Conservation (phyloP, 2,888 invertebrate species). For the Alloscopus bannaensis region DNA sequence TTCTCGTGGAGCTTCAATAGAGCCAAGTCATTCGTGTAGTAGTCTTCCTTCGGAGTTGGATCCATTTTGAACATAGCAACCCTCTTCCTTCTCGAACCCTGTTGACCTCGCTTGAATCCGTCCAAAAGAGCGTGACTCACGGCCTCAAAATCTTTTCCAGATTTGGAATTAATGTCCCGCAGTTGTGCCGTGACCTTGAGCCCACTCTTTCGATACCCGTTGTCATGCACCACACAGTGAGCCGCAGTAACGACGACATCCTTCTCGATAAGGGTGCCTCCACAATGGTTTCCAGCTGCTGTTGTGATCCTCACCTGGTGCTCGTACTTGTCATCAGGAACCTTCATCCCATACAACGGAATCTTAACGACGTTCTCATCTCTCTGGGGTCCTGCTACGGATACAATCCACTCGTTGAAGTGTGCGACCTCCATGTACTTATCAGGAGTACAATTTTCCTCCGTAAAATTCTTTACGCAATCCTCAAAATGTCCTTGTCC, state of each 20-base stretch:
- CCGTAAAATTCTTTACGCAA: slow-evolving; percentile 23
- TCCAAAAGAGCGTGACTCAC: background rate
- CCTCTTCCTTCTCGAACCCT: slow-evolving; percentile 6
- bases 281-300: slow-evolving; percentile 26
- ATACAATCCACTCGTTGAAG: slow-evolving; percentile 32
- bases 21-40: slow-evolving; percentile 33
- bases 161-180: background rate
- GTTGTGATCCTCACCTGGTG: slow-evolving; percentile 47
- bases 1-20: slow-evolving; percentile 20
- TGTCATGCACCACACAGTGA: slow-evolving; percentile 33
- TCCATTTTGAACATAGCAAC: background rate
- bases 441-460: slow-evolving; percentile 12
- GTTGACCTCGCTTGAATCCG: slow-evolving; percentile 7
- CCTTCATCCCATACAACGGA: slow-evolving; percentile 31
- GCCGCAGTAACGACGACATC: slow-evolving; percentile 44
- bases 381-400: slow-evolving; percentile 37
- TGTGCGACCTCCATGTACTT: slow-evolving; percentile 20
- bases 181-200: background rate
- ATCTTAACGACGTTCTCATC: background rate
- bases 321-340: background rate
- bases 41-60: background rate
- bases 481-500: slow-evolving; percentile 29
- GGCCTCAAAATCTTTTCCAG: background rate
- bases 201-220: background rate
- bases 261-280: slow-evolving; percentile 37